These are phyloP conservation scores for Prunella strophiata DNA, from an alignment of 2,797 vertebrate species.

Conservation along the genomic window DNA sequence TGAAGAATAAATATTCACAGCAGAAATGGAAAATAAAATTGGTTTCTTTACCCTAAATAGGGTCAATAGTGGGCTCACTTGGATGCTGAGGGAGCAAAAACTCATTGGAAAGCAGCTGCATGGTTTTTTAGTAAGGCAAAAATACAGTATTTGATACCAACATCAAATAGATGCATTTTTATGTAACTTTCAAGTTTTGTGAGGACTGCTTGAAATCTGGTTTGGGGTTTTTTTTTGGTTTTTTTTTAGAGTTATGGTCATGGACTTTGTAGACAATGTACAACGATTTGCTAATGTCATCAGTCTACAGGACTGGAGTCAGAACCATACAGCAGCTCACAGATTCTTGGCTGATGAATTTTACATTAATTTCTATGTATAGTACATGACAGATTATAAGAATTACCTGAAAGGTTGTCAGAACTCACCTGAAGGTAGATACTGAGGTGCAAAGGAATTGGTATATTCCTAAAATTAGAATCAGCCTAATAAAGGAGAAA, in stretches of 20 bases:
- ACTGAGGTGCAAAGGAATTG: background rate
- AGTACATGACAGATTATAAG: background rate
- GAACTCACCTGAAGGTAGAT: background rate
- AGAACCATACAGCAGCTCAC: background rate
- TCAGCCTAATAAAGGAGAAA: background rate
- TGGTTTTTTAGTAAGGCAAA: background rate
- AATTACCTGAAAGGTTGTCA: background rate
- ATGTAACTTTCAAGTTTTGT: background rate
- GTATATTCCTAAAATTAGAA: background rate
- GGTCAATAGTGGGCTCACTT: background rate
- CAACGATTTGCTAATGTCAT: background rate
- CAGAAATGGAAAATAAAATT: background rate
- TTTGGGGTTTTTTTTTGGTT: rapidly evolving
- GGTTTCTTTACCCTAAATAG: background rate
- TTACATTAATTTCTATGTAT: background rate
- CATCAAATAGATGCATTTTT: background rate
- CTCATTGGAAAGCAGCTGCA: background rate
- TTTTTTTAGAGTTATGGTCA: background rate
- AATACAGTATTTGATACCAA: background rate
- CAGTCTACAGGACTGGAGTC: background rate
- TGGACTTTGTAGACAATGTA: background rate
- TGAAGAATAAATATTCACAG: background rate
- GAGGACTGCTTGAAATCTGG: background rate
- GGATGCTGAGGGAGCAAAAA: background rate
- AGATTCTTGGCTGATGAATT: background rate